These are phyloP conservation scores for Drosophila basisetae DNA, from an alignment of 2,888 invertebrate genomes.

Conservation along the genomic window DNA sequence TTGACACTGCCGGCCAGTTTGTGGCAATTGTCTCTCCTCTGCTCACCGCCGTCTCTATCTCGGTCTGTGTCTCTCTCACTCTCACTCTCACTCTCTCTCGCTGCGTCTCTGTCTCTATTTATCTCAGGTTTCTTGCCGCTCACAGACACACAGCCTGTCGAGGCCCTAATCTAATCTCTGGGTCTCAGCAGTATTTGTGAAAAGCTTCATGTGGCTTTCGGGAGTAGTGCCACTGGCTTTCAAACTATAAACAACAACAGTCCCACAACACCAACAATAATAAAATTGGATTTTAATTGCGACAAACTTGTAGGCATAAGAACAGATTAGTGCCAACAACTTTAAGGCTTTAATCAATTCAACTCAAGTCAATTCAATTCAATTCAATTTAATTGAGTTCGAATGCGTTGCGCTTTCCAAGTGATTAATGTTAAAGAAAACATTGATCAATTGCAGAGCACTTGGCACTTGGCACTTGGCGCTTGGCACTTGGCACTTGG, in stretches of 20 bases:
- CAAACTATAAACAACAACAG: conserved; percentile 3
- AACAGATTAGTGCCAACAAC: conserved; percentile 38
- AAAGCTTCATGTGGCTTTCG: conserved; percentile 70
- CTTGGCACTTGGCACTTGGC: conserved; percentile 2
- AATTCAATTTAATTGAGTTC: conserved; percentile 38
- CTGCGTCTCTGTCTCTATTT: not conserved
- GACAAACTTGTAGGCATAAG: conserved; percentile 38
- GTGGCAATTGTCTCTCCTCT: conserved; percentile 10
- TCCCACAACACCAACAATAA: not conserved
- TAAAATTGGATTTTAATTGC: conserved; percentile 44
- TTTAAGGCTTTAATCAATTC: conserved; percentile 35
- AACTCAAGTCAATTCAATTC: conserved; percentile 35
- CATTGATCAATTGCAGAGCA: conserved; percentile 63
- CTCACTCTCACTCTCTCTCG: not conserved
- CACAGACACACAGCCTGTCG: conserved; percentile 22
- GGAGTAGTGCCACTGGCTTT: conserved; percentile 16
- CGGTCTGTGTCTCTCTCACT: not conserved
- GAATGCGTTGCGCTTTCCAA: conserved; percentile 1
- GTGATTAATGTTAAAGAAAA: conserved; percentile 53
- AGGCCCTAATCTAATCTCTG: conserved; percentile 47
- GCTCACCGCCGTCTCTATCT: not conserved
- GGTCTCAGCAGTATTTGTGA: conserved; percentile 39
- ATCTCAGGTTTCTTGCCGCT: conserved; percentile 1
- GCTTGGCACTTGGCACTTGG: not conserved
- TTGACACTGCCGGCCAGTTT: conserved; percentile 51